Base-by-base conservation (phyloP, 2,797 vertebrate genomes). In the Silurus aristotelis region DNA sequence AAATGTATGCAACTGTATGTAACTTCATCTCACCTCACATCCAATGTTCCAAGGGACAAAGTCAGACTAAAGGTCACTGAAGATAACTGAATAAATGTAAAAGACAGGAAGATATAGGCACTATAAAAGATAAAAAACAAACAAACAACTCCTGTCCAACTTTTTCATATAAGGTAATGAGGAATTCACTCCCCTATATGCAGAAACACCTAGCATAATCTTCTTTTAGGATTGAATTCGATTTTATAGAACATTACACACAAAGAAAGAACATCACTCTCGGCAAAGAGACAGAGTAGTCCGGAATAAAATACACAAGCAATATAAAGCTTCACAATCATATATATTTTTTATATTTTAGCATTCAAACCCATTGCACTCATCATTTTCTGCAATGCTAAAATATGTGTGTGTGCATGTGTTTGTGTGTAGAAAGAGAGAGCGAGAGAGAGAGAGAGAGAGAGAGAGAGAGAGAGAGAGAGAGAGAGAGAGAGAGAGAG, bases 231-330 rank as follows among this genome's bases (percentile, higher is more conserved):
- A 58, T 38, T 77, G 4, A 12, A 20, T 58, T 60, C 3, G 25
- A 20, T 77, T 77, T 77, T 58, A 77, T 58, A 58, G 25, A 77
- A 58, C 52, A 56, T 76, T 76, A 76, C n/a, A 76, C 52, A 58
- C 73, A 75, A 56, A 52, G 46, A 56, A 72, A 72, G 1, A 22
- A 19, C 31, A 70, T 70, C 17, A 70, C 67, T 46, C 7, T 20
- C 20, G 22, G 19, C 8, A 68, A 68, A 75, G 48, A 27, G 25
- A 19, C 14, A 17, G 52, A 8, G 2, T 31, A 25, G 6, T 76
- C 13, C 1, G 5, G 20, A 58, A 56, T 58, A 77, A 58, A 58
- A 60, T 77, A 20, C 1, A 38, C 25, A 77, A 31, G 55, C 73
- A 58, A 58, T 20, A 25, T 31, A 20, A 77, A 77, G n/a, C 22